Conservation (phyloP, 2,888 invertebrate genomes). For the Liodrosophila aerea region DNA sequence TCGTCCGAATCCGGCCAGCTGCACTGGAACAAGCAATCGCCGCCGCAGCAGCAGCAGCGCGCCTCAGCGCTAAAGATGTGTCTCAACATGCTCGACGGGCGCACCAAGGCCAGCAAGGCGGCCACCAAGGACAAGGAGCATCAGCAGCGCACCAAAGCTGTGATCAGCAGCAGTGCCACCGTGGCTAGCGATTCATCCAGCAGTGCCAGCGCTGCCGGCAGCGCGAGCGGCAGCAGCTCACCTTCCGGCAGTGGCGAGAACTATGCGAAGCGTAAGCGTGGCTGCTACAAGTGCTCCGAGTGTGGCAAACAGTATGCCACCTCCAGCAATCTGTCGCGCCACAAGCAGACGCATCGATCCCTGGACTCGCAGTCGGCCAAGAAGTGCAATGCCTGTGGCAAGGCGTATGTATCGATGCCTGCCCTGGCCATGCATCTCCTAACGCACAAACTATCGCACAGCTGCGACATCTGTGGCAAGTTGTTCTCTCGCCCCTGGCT, state of each 20-base stretch:
- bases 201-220: constrained; percentile 8
- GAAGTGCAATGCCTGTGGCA: constrained; percentile 96
- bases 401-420: constrained; percentile 99
- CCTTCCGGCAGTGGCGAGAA: constrained; percentile 52
- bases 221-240: neutral
- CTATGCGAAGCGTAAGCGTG: constrained; percentile 79
- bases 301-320: constrained; percentile 97
- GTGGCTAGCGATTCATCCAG: constrained; percentile 12
- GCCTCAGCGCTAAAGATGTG: constrained; percentile 69
- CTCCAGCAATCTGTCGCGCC: constrained; percentile 93
- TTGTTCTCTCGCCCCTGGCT: constrained; percentile 98
- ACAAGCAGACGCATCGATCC: constrained; percentile 96
- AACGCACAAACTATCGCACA: constrained; percentile 95
- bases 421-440: constrained; percentile 96
- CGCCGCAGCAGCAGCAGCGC: constrained; percentile 44
- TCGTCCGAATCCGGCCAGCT: constrained; percentile 80
- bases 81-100: constrained; percentile 80
- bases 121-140: constrained; percentile 58
- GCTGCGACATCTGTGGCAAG: constrained; percentile 96
- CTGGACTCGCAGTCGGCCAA: constrained; percentile 97
- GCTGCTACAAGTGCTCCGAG: constrained; percentile 89
- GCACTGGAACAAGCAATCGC: constrained; percentile 53
- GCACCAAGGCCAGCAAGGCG: constrained; percentile 79
- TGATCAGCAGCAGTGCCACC: constrained; percentile 10
- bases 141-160: constrained; percentile 20